These are phyloP conservation scores for Procambarus clarkii DNA, from an alignment of 1,140 invertebrate genomes.

Conservation along the genomic window DNA sequence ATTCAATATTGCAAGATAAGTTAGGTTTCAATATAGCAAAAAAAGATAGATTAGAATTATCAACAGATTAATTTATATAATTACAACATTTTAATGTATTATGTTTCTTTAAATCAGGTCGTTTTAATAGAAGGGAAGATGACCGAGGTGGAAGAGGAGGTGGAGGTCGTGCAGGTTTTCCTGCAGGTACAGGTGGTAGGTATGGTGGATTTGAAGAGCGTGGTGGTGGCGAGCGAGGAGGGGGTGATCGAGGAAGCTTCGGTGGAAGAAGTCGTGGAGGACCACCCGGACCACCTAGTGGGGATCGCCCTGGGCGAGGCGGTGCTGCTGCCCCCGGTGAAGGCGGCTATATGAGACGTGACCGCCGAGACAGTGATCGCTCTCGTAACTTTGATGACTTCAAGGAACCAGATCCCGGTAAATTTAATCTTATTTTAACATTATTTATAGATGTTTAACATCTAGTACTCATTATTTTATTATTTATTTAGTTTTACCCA, in stretches of 20 bases:
- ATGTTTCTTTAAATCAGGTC: constrained; percentile 61
- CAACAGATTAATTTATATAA: too few relatives aligned
- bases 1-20: too few relatives aligned
- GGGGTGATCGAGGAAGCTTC: constrained; percentile 72
- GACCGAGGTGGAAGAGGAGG: constrained; percentile 74
- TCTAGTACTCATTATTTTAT: neutral
- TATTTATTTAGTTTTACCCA: neutral
- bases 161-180: constrained; percentile 72
- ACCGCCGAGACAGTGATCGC: constrained; percentile 71
- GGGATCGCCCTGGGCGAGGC: constrained; percentile 23
- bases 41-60: too few relatives aligned
- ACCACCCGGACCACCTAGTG: constrained; percentile 7
- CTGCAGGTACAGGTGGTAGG: constrained; percentile 75
- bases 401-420: constrained; percentile 77
- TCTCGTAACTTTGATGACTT: constrained; percentile 76
- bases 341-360: constrained; percentile 60
- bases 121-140: constrained; percentile 79
- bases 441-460: neutral
- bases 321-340: neutral
- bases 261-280: constrained; percentile 70
- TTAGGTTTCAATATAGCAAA: too few relatives aligned
- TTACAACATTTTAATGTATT: neutral
- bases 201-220: constrained; percentile 73
- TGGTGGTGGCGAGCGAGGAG: constrained; percentile 66
- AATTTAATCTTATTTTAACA: neutral